Evolutionary conservation across 2,113 vertebrate species (phyloP), one percentile per base, ranked within the genome.

Genomic region (Callorhinus ursinus): DNA sequence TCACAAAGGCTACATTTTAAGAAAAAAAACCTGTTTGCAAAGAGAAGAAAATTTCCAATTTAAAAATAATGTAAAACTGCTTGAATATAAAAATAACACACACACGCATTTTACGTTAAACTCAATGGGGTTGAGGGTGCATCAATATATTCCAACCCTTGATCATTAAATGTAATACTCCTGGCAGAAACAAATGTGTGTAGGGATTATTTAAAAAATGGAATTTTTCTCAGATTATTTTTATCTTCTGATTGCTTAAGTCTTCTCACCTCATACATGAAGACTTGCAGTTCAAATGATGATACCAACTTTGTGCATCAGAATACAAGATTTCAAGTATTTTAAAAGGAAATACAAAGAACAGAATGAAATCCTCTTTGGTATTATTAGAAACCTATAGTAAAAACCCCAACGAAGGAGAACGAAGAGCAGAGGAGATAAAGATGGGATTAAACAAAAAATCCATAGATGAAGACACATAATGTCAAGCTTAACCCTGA

Each of bases 401-500:
- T 76, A 81, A 90, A 77, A 95, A 4, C 84, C 2, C 13, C 7
- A 71, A 21, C 7, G 63, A 90, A 59, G 19, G 15, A 63, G 79
- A 94, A 88, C 18, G n/a, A 61, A 85, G 90, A 71, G 5, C 5
- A 33, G 7, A 69, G 12, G 12, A 39, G 9, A 84, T 67, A 95
- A 88, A 88, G 71, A 82, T 74, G 36, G 6, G 12, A 84, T 85
- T 89, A 89, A 94, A 88, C 36, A 51, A 90, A 88, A 81, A 55
- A 49, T 59, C 24, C 19, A 33, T 5, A n/a, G 53, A 87, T 65
- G 33, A 76, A 93, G 33, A 5, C 36, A 71, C 10, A 18, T 4
- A 18, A 8, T 51, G 19, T 88, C 69, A 82, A 7, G 4, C 19
- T 96, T 61, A 9, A 13, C 90, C 36, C 51, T 80, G 19, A 97